Percentiles rank a stretch among this genome's conserved stretches.
Evolutionary conservation across 2,888 invertebrate genomes (phyloP).

Genomic region (Ferrisia virgata): DNA sequence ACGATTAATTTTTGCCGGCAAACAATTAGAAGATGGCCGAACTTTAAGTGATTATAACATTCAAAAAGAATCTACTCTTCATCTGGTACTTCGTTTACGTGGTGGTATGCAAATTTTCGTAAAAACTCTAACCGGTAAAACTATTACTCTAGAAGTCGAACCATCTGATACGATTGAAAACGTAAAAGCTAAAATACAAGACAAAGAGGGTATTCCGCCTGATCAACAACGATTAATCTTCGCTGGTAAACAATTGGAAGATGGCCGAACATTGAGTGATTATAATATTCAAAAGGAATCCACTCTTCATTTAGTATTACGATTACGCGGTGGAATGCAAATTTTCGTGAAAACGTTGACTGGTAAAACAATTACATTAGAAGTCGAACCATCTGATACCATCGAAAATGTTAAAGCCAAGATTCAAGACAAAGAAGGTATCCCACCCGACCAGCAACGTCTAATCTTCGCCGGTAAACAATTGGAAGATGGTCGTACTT

Average conservation of each 20-base stretch:
- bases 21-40: constrained; percentile 68
- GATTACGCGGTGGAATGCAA: not conserved
- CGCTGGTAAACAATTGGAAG: constrained; percentile 61
- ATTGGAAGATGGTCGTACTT: constrained; percentile 60
- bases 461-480: constrained; percentile 62
- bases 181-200: too few relatives aligned
- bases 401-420: too few relatives aligned
- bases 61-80: constrained; percentile 62
- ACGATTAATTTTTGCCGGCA: constrained; percentile 62
- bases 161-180: too few relatives aligned
- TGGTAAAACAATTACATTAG: constrained; percentile 57
- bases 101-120: too few relatives aligned
- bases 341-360: constrained; percentile 56
- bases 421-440: too few relatives aligned
- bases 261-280: constrained; percentile 59
- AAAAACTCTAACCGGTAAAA: too few relatives aligned
- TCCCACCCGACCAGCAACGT: too few relatives aligned
- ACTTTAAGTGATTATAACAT: constrained; percentile 66
- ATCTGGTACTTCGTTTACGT: constrained; percentile 61
- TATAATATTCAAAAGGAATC: constrained; percentile 61
- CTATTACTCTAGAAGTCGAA: too few relatives aligned
- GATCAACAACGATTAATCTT: constrained; percentile 58
- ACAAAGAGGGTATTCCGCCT: too few relatives aligned
- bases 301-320: not conserved
- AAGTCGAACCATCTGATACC: not conserved